These are phyloP conservation scores for Drosophila nr. perissopoda DNA, from an alignment of 2,888 invertebrate species.

Conservation along the genomic window DNA sequence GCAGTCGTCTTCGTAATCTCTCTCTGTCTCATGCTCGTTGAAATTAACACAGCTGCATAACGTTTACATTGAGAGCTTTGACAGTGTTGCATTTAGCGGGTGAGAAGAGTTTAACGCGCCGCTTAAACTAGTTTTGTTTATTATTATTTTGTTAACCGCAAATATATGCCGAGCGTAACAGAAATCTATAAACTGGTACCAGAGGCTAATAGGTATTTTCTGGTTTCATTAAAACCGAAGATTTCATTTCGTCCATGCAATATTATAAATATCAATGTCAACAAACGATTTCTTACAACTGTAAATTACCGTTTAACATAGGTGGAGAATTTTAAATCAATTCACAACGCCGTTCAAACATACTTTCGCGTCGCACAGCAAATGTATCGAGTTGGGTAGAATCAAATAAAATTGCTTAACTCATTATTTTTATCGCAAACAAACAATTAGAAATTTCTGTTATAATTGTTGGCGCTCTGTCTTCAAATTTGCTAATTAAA, in stretches of 20 bases:
- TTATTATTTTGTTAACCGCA: slow-evolving; percentile 16
- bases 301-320: background rate
- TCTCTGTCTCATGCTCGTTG: background rate
- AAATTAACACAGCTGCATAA: slow-evolving; percentile 6
- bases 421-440: background rate
- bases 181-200: slow-evolving; percentile 33
- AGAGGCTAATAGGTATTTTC: slow-evolving; percentile 29
- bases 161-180: slow-evolving; percentile 19
- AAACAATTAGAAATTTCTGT: background rate
- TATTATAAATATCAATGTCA: slow-evolving; percentile 21
- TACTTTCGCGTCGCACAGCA: background rate
- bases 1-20: slow-evolving; percentile 1
- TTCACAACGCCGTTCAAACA: slow-evolving; percentile 4
- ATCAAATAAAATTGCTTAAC: background rate
- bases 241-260: slow-evolving; percentile 5
- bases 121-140: slow-evolving; percentile 42
- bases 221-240: slow-evolving; percentile 12
- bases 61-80: slow-evolving; percentile 50
- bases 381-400: background rate
- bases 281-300: slow-evolving; percentile 12
- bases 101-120: slow-evolving; percentile 10
- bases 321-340: slow-evolving; percentile 32
- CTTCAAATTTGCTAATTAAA: slow-evolving; percentile 43
- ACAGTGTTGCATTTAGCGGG: slow-evolving; percentile 63
- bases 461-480: slow-evolving; percentile 8